A percentile compares a stretch with the other conserved stretches of the same genome.
These are phyloP conservation scores for Mungos mungo DNA, from an alignment of 2,113 vertebrate species.

Conservation along the genomic window DNA sequence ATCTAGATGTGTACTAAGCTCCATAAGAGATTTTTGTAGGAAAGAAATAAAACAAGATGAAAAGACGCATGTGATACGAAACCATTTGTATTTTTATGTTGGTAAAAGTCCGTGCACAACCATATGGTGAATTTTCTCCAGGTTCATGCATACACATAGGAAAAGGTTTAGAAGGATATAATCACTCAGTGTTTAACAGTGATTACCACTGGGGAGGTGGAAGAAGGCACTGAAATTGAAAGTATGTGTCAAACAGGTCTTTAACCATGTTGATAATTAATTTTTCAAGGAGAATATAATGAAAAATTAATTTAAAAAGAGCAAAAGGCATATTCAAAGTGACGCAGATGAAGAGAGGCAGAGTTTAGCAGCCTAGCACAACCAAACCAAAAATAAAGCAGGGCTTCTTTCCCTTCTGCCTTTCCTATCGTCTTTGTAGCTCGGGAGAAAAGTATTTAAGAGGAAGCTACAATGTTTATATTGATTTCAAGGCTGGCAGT, in stretches of 20 bases:
- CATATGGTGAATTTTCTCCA: background rate
- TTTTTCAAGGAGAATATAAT: background rate
- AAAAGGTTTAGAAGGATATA: constrained; percentile 3
- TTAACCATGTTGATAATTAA: background rate
- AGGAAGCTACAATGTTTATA: background rate
- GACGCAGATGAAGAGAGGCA: background rate
- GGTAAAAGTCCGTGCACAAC: background rate
- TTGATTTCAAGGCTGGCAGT: background rate
- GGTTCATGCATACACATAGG: background rate
- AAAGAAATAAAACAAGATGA: background rate
- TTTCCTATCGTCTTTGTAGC: background rate
- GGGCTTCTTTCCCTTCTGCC: background rate
- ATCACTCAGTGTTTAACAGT: background rate
- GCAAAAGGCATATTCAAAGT: background rate
- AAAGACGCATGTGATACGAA: background rate
- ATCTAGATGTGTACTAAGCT: background rate
- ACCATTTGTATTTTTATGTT: background rate
- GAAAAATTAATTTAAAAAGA: background rate
- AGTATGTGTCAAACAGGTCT: background rate
- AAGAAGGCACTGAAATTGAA: background rate
- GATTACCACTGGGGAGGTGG: background rate
- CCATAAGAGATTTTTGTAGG: background rate
- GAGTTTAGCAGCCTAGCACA: background rate
- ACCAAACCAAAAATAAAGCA: background rate
- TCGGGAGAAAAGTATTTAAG: background rate